Evolutionary conservation across 2,797 vertebrate species (phyloP), one percentile per base, ranked within the genome.

Genomic region (Luscinia luscinia): DNA sequence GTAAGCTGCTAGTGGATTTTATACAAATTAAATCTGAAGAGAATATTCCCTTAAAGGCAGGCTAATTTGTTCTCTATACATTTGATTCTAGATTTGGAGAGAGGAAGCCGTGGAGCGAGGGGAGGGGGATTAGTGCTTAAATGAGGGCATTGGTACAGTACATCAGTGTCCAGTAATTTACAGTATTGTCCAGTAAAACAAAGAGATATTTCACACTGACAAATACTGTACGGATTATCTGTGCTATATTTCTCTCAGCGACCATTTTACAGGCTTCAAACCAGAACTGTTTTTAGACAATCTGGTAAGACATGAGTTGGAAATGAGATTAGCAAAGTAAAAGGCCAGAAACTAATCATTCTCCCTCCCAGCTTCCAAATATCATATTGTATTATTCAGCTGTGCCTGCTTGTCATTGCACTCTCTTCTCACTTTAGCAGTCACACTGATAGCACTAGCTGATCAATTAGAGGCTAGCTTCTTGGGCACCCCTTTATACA

Each of bases 381-480:
- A 97, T 96, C 96, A 95, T 96, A 97, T 97, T 97, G 95, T 97
- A 98, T 97, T 97, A 97, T 97, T 97, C 97, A 97, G 90, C 93
- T 91, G 57, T 96, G 96, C 95, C 95, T 97, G 92, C 97, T 98
- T 98, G 97, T 98, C 97, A 97, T 93, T 95, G 95, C 97, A 91
- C 85, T 97, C 97, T 95, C 96, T 96, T 96, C 95, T 97, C 96
- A 96, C 97, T 97, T 97, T 96, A 93, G 97, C 93, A 97, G 97
- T 95, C 95, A 97, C 97, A 97, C 93, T 79, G 97, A 97, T 98
- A 98, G 97, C 97, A 96, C 97, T 94, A 95, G 97, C 97, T 98
- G 96, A 98, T 98, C 98, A 98, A 98, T 98, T 98, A 98, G 96
- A 97, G 95, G 97, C 96, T 93, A 94, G 97, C 72, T 98, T 97